Percentiles rank a stretch among this genome's conserved stretches.
Conservation (phyloP, 1,140 invertebrate genomes). For the Acyrthosiphon pisum region DNA sequence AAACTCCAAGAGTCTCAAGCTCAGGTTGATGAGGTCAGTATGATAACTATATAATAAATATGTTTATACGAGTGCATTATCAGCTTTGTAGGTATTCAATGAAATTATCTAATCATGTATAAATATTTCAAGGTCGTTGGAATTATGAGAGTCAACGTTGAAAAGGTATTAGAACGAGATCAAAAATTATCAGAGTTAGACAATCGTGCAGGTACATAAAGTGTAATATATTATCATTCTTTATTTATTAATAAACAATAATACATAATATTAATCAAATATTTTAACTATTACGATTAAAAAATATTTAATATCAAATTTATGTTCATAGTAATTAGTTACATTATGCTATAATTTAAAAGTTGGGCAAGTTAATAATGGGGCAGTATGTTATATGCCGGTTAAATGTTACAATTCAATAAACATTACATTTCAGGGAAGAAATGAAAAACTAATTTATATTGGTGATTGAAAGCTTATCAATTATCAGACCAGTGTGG, state of each 20-base stretch:
- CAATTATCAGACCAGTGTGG: no score
- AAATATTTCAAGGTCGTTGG: constrained; percentile 76
- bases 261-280: not conserved
- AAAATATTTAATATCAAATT: not conserved
- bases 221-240: not conserved
- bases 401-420: not conserved
- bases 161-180: constrained; percentile 96
- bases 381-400: not conserved
- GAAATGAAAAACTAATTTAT: not conserved
- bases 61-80: not conserved
- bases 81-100: not conserved
- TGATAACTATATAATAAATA: constrained; percentile 5
- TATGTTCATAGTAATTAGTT: not conserved
- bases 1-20: constrained; percentile 77
- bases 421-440: not conserved
- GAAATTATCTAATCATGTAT: constrained; percentile 19
- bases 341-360: not conserved
- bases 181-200: constrained; percentile 94
- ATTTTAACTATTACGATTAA: not conserved
- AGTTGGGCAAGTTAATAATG: not conserved
- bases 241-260: not conserved
- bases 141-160: constrained; percentile 96
- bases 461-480: no score
- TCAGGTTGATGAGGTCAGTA: constrained; percentile 82
- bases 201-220: constrained; percentile 83